Evolutionary conservation across 2,797 vertebrate genomes (phyloP), one percentile per base, ranked within the genome.

Genomic region (Psittacula echo): DNA sequence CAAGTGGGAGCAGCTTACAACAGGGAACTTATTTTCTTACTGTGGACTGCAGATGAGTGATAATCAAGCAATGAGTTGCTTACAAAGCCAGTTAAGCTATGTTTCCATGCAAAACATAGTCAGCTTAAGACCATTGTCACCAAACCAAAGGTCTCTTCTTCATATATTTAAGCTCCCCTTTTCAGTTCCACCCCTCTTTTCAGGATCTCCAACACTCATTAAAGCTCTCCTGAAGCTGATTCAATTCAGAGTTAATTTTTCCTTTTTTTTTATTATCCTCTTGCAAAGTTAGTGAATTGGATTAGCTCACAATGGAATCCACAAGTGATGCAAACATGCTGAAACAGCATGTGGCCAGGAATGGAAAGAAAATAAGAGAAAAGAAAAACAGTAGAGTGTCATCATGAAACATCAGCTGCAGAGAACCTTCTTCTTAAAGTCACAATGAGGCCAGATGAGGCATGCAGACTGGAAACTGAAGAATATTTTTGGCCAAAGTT

Each of bases 1-100:
- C 72, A 71, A 64, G 10, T 20, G 42, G n/a, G n/a, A 85, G 26
- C 17, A 47, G 62, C 6, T 64, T 82, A 68, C 8, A 44, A 37
- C 14, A 75, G 16, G n/a, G 68, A 93, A 68, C 16, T 41, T n/a
- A 47, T 93, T 94, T 90, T 94, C 61, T 29, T 27, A 42, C 7
- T 62, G 32, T 41, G 58, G 50, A 71, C 61, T 34, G 47, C 23
- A 89, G 75, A 42, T 85, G 41, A 74, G n/a, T 50, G 41, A 51
- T 80, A 91, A 92, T 37, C 50, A 89, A 92, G 65, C 5, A 67
- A 77, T 19, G 19, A 60, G 19, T 29, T 70, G 37, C 10, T 90
- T 73, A 32, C 27, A 60, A 66, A 51, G 17, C 26, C 6, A 73
- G 24, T 34, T 47, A 71, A 80, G 22, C 9, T 77, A 5, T 18